These are phyloP conservation scores for Phengaris alcon DNA, from an alignment of 2,888 invertebrate species.

Conservation along the genomic window DNA sequence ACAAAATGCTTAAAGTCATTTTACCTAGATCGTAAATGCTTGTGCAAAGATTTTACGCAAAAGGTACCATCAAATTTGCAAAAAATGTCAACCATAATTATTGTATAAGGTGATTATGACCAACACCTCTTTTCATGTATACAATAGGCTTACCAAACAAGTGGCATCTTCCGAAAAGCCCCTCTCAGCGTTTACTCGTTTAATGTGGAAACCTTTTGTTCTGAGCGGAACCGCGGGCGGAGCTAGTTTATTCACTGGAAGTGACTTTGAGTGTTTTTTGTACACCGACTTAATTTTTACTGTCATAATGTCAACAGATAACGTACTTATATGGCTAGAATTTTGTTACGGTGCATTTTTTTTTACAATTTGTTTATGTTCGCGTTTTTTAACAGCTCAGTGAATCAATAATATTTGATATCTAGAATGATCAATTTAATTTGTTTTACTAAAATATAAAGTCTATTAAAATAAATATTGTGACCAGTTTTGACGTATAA, in stretches of 20 bases:
- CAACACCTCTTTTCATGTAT: conserved; percentile 41
- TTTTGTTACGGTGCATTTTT: too few species aligned
- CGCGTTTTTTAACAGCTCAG: too few species aligned
- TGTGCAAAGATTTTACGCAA: background rate
- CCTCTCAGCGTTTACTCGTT: conserved; percentile 54
- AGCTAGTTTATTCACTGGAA: conserved; percentile 32
- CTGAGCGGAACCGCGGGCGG: conserved; percentile 44
- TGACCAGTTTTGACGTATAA: background rate
- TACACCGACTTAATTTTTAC: too few species aligned
- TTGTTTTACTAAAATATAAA: background rate
- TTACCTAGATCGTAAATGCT: too few species aligned
- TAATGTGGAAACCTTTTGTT: conserved; percentile 74
- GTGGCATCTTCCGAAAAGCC: conserved; percentile 72
- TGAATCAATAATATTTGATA: background rate
- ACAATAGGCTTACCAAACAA: conserved; percentile 74
- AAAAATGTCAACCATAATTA: conserved; percentile 30
- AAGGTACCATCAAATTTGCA: background rate
- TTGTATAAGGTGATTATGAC: conserved; percentile 37
- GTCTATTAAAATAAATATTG: background rate
- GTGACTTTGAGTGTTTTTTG: background rate
- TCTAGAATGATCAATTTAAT: background rate
- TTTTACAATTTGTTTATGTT: too few species aligned
- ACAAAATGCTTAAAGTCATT: too few species aligned
- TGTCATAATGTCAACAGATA: too few species aligned
- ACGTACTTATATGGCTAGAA: too few species aligned